Percentiles rank a stretch among this genome's conserved stretches.
phyloP scores from a whole-genome alignment of 1,140 invertebrate genomes.

The Luehdorfia chinensis region DNA sequence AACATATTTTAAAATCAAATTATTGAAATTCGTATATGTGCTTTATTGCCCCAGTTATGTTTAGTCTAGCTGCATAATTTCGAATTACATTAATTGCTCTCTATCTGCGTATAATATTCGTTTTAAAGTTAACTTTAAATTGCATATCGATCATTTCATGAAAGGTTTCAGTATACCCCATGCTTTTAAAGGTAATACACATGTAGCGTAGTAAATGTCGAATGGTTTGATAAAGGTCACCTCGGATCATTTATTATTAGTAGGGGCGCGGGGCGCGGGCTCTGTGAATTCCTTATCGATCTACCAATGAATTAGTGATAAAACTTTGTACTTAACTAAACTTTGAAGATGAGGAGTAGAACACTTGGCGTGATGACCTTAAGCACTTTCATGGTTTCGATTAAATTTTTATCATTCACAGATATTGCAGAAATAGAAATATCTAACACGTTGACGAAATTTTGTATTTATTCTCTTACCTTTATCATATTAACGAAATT shows the following conservation, averaged over 20 bases:
- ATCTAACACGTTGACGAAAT: no score
- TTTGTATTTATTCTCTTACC: no score
- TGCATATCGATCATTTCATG: background rate
- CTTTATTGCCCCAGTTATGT: background rate
- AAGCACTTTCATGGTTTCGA: no score
- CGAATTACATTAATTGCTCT: background rate
- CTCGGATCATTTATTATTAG: slow-evolving; percentile 39
- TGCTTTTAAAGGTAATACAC: slow-evolving; percentile 7
- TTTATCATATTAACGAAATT: no score
- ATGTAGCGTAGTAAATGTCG: slow-evolving; percentile 33
- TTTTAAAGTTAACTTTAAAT: background rate
- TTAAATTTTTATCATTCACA: no score
- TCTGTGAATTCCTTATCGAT: slow-evolving; percentile 26
- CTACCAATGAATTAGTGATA: slow-evolving; percentile 22
- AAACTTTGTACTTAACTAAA: background rate
- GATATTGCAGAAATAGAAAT: no score
- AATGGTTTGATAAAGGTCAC: slow-evolving; percentile 48
- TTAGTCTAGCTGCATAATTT: background rate
- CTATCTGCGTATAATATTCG: no score
- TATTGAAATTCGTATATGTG: background rate
- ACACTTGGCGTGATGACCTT: no score
- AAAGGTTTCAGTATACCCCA: slow-evolving; percentile 1
- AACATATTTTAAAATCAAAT: slow-evolving; percentile 10
- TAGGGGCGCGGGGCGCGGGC: slow-evolving; percentile 14
- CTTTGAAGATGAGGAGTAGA: no score